Conservation (phyloP, 2,797 vertebrate species). For the Liparis tanakae region DNA sequence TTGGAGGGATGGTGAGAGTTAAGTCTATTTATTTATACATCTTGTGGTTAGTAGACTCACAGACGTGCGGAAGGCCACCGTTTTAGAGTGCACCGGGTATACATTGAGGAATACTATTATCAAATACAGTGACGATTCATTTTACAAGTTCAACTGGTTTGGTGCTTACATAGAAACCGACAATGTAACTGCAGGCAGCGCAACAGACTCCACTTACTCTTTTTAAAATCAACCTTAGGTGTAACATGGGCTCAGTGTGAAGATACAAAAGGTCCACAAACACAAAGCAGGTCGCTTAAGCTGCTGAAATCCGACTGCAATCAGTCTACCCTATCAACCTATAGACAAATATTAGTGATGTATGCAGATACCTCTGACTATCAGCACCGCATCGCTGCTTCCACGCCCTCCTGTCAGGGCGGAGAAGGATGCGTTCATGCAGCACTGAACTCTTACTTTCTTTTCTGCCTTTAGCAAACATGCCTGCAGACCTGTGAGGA, state of each 20-base stretch:
- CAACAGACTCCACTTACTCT: background rate
- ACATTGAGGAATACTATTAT: no score
- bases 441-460: background rate
- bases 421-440: slow-evolving; percentile 14
- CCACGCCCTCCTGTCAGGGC: slow-evolving; percentile 5
- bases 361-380: slow-evolving; percentile 25
- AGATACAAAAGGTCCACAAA: background rate
- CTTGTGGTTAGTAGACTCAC: no score
- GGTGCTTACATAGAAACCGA: background rate
- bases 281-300: background rate
- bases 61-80: no score
- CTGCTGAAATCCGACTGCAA: background rate
- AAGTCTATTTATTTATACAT: no score
- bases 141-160: background rate
- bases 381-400: background rate
- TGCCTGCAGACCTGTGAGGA: background rate
- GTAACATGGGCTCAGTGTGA: background rate
- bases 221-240: background rate
- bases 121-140: no score
- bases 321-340: background rate
- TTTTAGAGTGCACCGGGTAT: no score
- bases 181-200: background rate
- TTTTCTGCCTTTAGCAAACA: background rate
- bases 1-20: no score
- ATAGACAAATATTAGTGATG: slow-evolving; percentile 3